Percentiles rank a stretch among this genome's conserved stretches.
Evolutionary conservation across 2,797 vertebrate genomes (phyloP).

Genomic region (Poliocrania exsul): DNA sequence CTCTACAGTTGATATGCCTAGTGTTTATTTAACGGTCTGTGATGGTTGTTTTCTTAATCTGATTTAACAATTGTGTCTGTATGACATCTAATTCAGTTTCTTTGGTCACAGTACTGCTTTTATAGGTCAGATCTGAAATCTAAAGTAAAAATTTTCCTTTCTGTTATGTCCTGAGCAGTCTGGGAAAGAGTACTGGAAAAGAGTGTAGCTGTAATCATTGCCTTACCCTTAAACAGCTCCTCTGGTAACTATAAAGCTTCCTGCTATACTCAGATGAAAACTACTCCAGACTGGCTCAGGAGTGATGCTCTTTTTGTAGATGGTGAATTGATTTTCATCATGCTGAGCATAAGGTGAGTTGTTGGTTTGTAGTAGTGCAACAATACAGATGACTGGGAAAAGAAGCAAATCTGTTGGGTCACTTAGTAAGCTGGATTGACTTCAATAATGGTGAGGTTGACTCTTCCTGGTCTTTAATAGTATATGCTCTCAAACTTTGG

Average conservation of each 20-base stretch:
- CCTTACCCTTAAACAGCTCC: background rate
- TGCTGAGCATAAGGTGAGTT: background rate
- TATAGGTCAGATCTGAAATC: background rate
- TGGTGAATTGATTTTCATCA: background rate
- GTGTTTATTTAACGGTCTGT: background rate
- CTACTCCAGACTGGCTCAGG: background rate
- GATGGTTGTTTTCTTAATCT: background rate
- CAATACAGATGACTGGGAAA: background rate
- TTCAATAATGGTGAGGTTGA: background rate
- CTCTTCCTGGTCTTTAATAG: background rate
- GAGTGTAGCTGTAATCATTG: background rate
- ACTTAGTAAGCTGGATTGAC: background rate
- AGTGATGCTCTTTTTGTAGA: background rate
- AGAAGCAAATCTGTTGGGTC: background rate
- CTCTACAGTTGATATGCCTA: background rate
- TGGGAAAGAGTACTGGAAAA: background rate
- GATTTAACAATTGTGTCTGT: background rate
- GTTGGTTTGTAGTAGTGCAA: background rate
- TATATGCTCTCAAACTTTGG: background rate
- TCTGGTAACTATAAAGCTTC: background rate
- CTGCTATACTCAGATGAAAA: background rate
- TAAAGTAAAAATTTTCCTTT: background rate
- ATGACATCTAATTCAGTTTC: background rate
- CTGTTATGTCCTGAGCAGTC: background rate
- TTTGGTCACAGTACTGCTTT: background rate